phyloP scores from a whole-genome alignment of 2,113 vertebrate species.

The Pristiophorus japonicus region DNA sequence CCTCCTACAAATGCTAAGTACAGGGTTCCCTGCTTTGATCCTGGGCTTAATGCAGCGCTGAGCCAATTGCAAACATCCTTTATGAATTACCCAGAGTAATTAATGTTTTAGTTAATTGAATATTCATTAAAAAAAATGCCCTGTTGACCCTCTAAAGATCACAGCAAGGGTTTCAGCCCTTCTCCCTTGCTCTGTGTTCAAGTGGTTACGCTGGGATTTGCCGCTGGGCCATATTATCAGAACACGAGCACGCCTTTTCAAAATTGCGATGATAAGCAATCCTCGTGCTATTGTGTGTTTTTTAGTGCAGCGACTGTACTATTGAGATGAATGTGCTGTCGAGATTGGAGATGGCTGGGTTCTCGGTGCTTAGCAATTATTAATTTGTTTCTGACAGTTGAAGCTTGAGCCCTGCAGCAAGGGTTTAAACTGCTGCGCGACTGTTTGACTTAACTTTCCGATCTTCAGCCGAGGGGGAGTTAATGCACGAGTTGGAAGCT shows the following conservation, averaged over 20 bases:
- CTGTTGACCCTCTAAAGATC: neutral
- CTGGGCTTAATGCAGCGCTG: neutral
- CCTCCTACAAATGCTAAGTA: neutral
- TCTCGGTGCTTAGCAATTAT: neutral
- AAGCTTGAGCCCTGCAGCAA: neutral
- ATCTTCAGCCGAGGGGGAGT: neutral
- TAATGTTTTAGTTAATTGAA: neutral
- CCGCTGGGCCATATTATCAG: neutral
- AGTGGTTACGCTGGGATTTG: neutral
- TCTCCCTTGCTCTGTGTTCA: neutral
- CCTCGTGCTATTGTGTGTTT: neutral
- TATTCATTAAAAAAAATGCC: neutral
- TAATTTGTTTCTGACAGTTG: slow-evolving; percentile 24
- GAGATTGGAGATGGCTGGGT: neutral
- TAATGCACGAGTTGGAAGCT: neutral
- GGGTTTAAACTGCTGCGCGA: neutral
- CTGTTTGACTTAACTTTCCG: neutral
- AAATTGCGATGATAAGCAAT: neutral
- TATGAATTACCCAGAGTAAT: neutral
- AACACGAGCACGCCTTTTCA: neutral
- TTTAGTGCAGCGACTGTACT: neutral
- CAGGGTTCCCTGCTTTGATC: neutral
- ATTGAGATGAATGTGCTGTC: neutral
- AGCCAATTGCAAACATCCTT: neutral
- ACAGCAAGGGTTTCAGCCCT: neutral